Evolutionary conservation across 2,113 vertebrate genomes (phyloP).

Genomic region (Myocastor coypus): DNA sequence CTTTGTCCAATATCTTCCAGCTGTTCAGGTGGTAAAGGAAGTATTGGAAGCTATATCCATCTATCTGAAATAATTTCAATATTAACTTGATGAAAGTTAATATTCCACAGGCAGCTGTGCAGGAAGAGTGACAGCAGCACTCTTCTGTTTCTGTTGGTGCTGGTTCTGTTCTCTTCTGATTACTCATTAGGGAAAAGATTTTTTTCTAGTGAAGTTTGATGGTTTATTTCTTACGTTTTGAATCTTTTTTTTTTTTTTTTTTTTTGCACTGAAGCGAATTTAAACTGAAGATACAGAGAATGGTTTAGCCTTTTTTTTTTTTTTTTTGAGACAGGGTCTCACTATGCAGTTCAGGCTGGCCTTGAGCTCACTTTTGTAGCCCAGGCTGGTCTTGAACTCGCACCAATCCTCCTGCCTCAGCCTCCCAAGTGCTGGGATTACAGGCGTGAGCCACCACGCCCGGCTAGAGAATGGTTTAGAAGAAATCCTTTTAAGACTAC

Average conservation of each 20-base stretch:
- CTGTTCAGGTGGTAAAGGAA: slow-evolving; percentile 13
- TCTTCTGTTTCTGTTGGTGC: no score
- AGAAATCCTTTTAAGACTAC: not conserved
- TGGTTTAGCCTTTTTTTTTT: no score
- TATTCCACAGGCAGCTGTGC: not conserved
- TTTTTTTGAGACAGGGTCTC: no score
- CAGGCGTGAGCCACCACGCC: no score
- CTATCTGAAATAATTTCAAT: not conserved
- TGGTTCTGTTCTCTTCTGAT: not conserved
- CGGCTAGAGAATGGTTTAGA: slow-evolving; percentile 41
- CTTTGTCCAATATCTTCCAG: not conserved
- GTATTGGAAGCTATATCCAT: not conserved
- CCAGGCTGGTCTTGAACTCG: no score
- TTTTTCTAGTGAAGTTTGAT: slow-evolving; percentile 3
- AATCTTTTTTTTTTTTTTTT: not conserved
- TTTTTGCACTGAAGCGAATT: not conserved
- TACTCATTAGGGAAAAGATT: not conserved
- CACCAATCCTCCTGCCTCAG: no score
- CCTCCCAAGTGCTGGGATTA: no score
- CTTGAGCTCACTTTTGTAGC: no score
- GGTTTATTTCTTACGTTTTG: slow-evolving; percentile 3
- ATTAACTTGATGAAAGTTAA: not conserved
- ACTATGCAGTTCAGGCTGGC: no score
- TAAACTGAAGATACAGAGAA: not conserved
- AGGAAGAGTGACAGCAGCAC: slow-evolving; percentile 23